Percentiles rank a stretch among this genome's conserved stretches.
Conservation (phyloP, 2,797 vertebrate species). For the Alfaro cultratus region DNA sequence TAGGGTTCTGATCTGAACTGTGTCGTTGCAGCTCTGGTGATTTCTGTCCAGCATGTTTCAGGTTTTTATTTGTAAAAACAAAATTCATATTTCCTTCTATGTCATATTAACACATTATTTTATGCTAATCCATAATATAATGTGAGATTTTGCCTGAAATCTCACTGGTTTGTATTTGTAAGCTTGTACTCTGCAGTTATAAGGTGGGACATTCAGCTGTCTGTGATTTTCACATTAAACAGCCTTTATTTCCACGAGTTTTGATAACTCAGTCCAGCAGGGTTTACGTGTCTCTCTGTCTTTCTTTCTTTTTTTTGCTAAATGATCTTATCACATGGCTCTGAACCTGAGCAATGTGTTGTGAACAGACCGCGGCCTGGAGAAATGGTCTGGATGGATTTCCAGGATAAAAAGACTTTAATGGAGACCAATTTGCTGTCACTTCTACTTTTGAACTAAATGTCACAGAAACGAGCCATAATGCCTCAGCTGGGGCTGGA, state of each 20-base stretch:
- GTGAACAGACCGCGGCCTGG: conserved; percentile 8
- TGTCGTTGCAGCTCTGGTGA: not conserved
- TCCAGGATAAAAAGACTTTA: conserved; percentile 18
- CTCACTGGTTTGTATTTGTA: not conserved
- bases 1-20: not conserved
- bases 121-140: not conserved
- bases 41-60: not conserved
- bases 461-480: conserved; percentile 1
- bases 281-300: conserved; percentile 1
- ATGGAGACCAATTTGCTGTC: conserved; percentile 20
- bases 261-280: conserved; percentile 12
- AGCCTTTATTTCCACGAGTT: not conserved
- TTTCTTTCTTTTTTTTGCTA: not conserved
- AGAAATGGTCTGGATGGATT: conserved; percentile 9
- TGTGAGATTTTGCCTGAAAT: too few relatives aligned
- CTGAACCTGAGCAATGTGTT: conserved; percentile 12
- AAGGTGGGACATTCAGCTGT: not conserved
- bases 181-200: not conserved
- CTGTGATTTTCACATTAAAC: conserved; percentile 4
- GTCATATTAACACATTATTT: not conserved
- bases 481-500: conserved; percentile 17
- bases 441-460: conserved; percentile 19
- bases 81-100: not conserved
- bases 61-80: too few relatives aligned
- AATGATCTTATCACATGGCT: not conserved